Evolutionary conservation across 2,113 vertebrate species (phyloP), one percentile per base, ranked within the genome.

Genomic region (Cairina moschata): DNA sequence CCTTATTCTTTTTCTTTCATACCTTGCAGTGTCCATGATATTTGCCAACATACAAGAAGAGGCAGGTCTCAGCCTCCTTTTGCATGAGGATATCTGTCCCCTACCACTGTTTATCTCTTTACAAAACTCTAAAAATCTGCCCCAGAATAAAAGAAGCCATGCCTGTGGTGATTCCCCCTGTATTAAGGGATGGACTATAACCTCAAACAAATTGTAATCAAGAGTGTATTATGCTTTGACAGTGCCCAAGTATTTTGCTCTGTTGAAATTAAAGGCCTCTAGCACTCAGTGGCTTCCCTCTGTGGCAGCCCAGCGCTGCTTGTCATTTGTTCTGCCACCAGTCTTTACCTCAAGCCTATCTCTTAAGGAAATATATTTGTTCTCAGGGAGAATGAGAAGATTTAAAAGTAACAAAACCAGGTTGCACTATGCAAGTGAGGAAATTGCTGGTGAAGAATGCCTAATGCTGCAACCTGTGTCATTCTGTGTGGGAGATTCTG

Each of bases 241-340:
- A 9, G 31, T 88, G 56, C 40, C 66, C 65, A 71, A 46, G n/a
- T 65, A 11, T 84, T 90, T 94, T 85, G 4, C 22, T 81, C 20
- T 86, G 23, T 10, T 81, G 60, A 86, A 93, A 63, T 88, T 59
- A 86, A 83, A 83, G 59, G 50, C 66, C 94, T 93, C n/a, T 86
- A 73, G 65, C 34, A n/a, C 14, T 80, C 7, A 0, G 23, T 77
- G 4, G 1, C 71, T 59, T 90, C 85, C 38, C 68, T 78, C n/a
- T 60, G 36, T 83, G 68, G 32, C 52, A 81, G 38, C 20, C 50
- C 60, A 74, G 36, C 17, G 78, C 55, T 54, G 48, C 36, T 85
- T 82, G n/a, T n/a, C 46, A 29, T 83, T 83, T 94, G 7, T 75
- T 90, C 65, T 95, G 69, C 56, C 42, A 31, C n/a, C 83, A 31